Conservation (phyloP, 2,797 vertebrate species). For the Anabas testudineus region DNA sequence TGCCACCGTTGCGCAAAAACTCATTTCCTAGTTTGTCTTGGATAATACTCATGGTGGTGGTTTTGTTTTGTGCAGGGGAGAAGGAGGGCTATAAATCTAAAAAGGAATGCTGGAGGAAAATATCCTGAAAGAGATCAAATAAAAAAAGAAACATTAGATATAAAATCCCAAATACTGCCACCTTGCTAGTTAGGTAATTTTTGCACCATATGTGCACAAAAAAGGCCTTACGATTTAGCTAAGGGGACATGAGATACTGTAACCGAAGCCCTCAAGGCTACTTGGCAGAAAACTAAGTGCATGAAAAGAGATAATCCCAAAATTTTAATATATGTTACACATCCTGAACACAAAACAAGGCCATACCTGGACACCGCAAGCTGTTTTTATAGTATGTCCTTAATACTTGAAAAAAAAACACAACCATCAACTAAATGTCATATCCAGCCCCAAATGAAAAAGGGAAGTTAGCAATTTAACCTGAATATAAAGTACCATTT, state of each 20-base stretch:
- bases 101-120: conserved; percentile 71
- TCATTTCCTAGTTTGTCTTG: conserved; percentile 94
- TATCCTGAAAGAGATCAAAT: conserved; percentile 72
- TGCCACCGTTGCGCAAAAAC: conserved; percentile 92
- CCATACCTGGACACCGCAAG: neutral
- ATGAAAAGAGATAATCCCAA: neutral
- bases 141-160: conserved; percentile 4
- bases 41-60: conserved; percentile 88
- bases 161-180: no score
- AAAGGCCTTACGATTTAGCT: neutral
- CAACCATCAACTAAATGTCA: neutral
- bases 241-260: no score
- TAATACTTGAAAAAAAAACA: neutral
- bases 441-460: neutral
- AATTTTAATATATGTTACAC: neutral
- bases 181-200: no score
- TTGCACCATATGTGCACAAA: no score
- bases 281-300: neutral
- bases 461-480: neutral
- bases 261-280: no score
- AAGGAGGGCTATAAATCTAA: conserved; percentile 71
- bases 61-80: conserved; percentile 70
- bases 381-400: neutral
- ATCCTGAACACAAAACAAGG: neutral
- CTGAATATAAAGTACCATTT: neutral